phyloP scores from a whole-genome alignment of 2,888 invertebrate species.

The Monopis laevigella region DNA sequence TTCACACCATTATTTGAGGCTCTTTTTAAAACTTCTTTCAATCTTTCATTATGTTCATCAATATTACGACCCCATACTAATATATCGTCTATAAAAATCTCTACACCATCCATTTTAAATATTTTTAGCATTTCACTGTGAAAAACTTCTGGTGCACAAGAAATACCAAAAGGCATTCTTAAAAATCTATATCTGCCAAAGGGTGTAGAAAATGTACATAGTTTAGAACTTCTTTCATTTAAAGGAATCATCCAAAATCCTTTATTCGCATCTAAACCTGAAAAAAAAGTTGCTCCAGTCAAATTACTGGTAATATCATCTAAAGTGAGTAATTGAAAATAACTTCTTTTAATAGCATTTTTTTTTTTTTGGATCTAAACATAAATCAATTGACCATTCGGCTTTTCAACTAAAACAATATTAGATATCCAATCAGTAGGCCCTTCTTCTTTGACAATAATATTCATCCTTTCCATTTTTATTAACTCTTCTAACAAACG shows the following conservation, averaged over 20 bases:
- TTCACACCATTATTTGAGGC: no score
- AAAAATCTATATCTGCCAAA: constrained; percentile 8
- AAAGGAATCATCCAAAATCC: constrained; percentile 10
- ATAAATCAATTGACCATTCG: constrained; percentile 14
- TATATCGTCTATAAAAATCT: constrained; percentile 13
- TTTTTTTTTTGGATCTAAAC: constrained; percentile 16
- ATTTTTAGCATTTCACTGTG: constrained; percentile 18
- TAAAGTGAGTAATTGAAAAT: constrained; percentile 17
- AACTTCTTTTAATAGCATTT: constrained; percentile 14
- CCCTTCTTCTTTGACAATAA: constrained; percentile 12
- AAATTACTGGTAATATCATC: constrained; percentile 16
- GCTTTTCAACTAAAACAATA: constrained; percentile 14
- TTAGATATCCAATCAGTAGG: constrained; percentile 17
- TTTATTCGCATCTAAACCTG: constrained; percentile 15
- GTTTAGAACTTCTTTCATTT: constrained; percentile 9
- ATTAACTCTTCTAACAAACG: background rate
- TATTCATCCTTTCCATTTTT: constrained; percentile 6
- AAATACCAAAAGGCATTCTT: constrained; percentile 10
- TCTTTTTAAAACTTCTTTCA: constrained; percentile 11
- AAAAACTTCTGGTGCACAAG: constrained; percentile 15
- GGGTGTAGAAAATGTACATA: constrained; percentile 11
- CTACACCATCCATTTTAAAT: constrained; percentile 15
- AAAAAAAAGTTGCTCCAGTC: constrained; percentile 15
- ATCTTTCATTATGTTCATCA: constrained; percentile 15
- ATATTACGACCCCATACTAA: constrained; percentile 12